These are phyloP conservation scores for Spinus pinus DNA, from an alignment of 2,797 vertebrate genomes.

Conservation along the genomic window DNA sequence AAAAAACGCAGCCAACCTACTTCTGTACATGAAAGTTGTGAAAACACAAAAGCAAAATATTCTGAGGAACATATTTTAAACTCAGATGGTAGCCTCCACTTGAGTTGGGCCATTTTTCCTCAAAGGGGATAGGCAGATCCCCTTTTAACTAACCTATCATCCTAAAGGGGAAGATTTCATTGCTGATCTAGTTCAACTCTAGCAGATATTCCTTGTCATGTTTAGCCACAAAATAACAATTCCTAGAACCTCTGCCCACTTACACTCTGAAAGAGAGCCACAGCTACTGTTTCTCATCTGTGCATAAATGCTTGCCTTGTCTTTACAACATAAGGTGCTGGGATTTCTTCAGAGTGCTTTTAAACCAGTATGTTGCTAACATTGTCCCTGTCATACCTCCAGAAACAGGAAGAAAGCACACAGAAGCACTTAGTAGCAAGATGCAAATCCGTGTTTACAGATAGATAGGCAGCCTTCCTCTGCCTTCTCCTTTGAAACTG, in stretches of 20 bases:
- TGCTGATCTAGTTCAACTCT: not conserved
- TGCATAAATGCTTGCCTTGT: constrained; percentile 69
- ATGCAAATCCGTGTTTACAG: constrained; percentile 39
- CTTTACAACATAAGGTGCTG: constrained; percentile 64
- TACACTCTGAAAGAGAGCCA: not conserved
- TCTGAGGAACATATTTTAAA: not conserved
- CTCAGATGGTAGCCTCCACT: not conserved
- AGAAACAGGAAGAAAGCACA: constrained; percentile 58
- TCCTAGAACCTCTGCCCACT: not conserved
- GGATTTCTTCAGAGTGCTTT: constrained; percentile 66
- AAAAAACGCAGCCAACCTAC: not conserved
- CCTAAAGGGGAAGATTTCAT: not conserved
- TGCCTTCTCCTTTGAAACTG: constrained; percentile 78
- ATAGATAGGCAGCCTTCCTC: constrained; percentile 23
- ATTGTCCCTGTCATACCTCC: constrained; percentile 63
- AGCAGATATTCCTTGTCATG: not conserved
- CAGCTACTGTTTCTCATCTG: not conserved
- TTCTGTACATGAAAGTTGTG: not conserved
- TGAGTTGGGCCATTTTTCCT: not conserved
- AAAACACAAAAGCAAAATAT: not conserved
- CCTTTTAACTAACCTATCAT: not conserved
- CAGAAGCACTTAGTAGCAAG: constrained; percentile 69
- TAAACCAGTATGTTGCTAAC: constrained; percentile 71
- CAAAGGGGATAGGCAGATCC: not conserved
- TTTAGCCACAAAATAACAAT: not conserved